A percentile compares a stretch with the other conserved stretches of the same genome.
Conservation (phyloP, 2,888 invertebrate genomes). For the Noctua comes region DNA sequence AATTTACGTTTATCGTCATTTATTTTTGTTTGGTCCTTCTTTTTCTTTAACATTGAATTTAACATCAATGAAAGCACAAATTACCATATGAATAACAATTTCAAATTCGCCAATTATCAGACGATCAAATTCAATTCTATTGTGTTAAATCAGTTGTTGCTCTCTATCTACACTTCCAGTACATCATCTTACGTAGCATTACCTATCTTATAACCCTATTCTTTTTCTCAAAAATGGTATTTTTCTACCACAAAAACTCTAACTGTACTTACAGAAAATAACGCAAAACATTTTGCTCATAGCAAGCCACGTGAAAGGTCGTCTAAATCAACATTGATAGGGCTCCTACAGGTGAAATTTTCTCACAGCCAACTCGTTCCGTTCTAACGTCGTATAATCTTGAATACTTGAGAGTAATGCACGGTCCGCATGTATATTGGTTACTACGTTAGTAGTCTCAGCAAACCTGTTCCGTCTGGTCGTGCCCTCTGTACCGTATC, state of each 20-base stretch:
- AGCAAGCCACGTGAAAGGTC: slow-evolving; percentile 63
- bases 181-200: no score
- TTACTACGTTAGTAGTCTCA: slow-evolving; percentile 87
- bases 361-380: slow-evolving; percentile 82
- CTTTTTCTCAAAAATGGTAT: background rate
- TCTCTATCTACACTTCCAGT: no score
- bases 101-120: background rate
- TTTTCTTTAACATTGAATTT: slow-evolving; percentile 13
- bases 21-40: slow-evolving; percentile 24
- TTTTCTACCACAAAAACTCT: background rate
- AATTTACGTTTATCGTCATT: slow-evolving; percentile 68
- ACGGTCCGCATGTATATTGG: slow-evolving; percentile 87
- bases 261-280: slow-evolving; percentile 39
- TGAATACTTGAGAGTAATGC: slow-evolving; percentile 75
- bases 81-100: background rate
- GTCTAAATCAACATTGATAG: slow-evolving; percentile 75
- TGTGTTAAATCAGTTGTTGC: background rate
- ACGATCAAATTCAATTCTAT: background rate
- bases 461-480: slow-evolving; percentile 85
- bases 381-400: slow-evolving; percentile 82
- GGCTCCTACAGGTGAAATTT: slow-evolving; percentile 85
- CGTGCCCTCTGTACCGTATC: slow-evolving; percentile 87
- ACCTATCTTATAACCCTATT: background rate
- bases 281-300: slow-evolving; percentile 69
- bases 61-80: slow-evolving; percentile 10